Percentiles rank a stretch among this genome's conserved stretches.
These are phyloP conservation scores for Nomada hirtipes DNA, from an alignment of 2,888 invertebrate species.

Conservation along the genomic window DNA sequence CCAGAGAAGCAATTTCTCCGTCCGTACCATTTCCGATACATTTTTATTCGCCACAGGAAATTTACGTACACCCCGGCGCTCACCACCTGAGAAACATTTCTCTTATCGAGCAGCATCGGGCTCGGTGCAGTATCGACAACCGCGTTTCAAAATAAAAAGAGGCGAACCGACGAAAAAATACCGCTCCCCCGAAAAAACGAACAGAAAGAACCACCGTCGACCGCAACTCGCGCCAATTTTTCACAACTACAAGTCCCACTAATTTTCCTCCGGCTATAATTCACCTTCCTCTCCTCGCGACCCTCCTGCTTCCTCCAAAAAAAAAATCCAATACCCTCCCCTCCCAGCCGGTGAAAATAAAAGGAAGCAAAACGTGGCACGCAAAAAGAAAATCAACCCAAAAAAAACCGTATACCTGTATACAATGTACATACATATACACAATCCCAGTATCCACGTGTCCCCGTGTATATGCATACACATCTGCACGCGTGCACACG, in stretches of 20 bases:
- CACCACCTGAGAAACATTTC: not conserved
- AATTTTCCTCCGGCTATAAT: conserved; percentile 43
- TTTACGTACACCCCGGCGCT: not conserved
- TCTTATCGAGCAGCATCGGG: not conserved
- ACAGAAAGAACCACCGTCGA: conserved; percentile 10
- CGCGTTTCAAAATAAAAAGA: not conserved
- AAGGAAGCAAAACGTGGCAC: conserved; percentile 12
- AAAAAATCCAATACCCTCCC: conserved; percentile 43
- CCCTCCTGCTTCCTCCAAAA: conserved; percentile 28
- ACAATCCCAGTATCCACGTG: conserved; percentile 4
- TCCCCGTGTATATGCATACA: not conserved
- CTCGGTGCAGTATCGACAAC: conserved; percentile 10
- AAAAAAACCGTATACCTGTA: not conserved
- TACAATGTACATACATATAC: not conserved
- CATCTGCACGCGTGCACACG: too few species aligned
- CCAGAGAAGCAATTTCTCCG: too few species aligned
- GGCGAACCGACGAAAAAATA: not conserved
- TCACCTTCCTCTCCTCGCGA: conserved; percentile 35
- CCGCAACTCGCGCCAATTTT: conserved; percentile 41
- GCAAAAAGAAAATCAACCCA: not conserved
- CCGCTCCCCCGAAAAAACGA: not conserved
- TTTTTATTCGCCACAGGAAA: not conserved
- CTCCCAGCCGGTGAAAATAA: conserved; percentile 2
- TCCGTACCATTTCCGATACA: too few species aligned
- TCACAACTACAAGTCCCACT: conserved; percentile 44